phyloP scores from a whole-genome alignment of 2,888 invertebrate species.

The Cantharis rustica region DNA sequence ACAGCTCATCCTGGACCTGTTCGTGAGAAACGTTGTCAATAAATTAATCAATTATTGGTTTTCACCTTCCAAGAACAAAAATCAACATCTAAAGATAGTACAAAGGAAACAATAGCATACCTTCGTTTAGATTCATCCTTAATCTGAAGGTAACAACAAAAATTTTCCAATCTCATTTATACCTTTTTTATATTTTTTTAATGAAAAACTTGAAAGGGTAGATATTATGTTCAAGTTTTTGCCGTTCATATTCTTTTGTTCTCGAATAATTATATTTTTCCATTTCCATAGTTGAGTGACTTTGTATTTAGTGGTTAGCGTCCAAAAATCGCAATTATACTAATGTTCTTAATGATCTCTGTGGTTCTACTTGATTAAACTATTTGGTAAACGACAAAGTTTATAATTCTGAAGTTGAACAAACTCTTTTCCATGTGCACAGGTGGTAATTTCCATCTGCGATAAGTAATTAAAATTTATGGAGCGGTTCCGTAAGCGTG shows the following conservation, averaged over 20 bases:
- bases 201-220: not conserved
- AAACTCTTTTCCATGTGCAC: not conserved
- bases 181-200: too few relatives aligned
- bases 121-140: too few relatives aligned
- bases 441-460: not conserved
- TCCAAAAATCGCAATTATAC: not conserved
- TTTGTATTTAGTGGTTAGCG: not conserved
- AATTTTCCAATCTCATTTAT: not conserved
- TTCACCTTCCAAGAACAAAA: not conserved
- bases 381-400: not conserved
- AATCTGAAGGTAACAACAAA: too few relatives aligned
- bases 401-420: not conserved
- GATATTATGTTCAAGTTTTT: not conserved
- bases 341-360: not conserved
- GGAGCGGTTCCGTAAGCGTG: not conserved
- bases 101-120: too few relatives aligned
- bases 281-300: not conserved
- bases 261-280: not conserved
- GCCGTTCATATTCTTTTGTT: not conserved
- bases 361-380: not conserved
- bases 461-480: not conserved
- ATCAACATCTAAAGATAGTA: too few relatives aligned
- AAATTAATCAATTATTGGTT: not conserved
- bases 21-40: not conserved
- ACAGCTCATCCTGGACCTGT: not conserved